Base-by-base conservation (phyloP, 2,113 vertebrate genomes). In the Polypterus senegalus region DNA sequence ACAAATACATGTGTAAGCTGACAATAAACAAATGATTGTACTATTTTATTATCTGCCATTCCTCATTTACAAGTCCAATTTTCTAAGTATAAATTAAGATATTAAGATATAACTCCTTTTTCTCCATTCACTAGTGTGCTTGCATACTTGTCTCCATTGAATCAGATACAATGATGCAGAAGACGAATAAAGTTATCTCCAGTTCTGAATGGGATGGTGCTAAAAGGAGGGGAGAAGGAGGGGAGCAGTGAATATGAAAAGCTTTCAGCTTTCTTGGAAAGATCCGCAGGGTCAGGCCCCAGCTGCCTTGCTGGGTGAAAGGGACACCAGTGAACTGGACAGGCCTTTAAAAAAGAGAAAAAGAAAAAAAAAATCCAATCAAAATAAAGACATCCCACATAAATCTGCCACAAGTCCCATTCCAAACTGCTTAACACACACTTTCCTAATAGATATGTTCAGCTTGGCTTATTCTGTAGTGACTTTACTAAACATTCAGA, bases 101-200 rank as follows among this genome's bases (percentile, higher is more conserved):
- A 93, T 93, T 81, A 91, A 96, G 91, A 94, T 88, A 77, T 92
- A 85, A 87, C 85, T 80, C 73, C 76, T 80, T 57, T 86, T 80
- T 86, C 81, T 89, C 87, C 82, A 83, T 88, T 86, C 83, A 84
- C 83, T 88, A 78, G 82, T 90, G 86, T 87, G 87, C 86, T 76
- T 70, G 76, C 78, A 79, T 88, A 82, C 88, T 88, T 89, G 27
- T 83, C 83, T 80, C 87, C 87, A 97, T 97, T 97, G 91, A 97
- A 89, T 84, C 87, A 88, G 90, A 92, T 92, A 97, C 95, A 97
- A 97, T 93, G 92, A 97, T 90, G 86, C 88, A 84, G 88, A 85
- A 86, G 81, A 93, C 96, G 94, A 97, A 98, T 96, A 93, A 97
- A 96, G 93, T 97, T 97, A 97, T 97, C 94, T 94, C 87, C 83